phyloP scores from a whole-genome alignment of 2,113 vertebrate genomes.

The Thryonomys swinderianus region DNA sequence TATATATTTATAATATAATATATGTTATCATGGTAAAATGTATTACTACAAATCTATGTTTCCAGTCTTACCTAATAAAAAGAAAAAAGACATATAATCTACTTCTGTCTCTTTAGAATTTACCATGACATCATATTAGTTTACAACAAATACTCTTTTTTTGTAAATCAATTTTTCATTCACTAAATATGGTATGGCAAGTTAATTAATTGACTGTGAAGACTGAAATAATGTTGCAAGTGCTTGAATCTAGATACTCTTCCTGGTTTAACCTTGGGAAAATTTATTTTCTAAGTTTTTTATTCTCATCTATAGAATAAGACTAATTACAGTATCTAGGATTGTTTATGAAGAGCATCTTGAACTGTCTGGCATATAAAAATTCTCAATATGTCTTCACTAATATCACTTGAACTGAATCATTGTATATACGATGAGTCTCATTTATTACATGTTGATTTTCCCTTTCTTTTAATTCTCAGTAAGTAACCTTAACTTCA shows the following conservation, averaged over 20 bases:
- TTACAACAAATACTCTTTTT: neutral
- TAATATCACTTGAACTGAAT: constrained; percentile 5
- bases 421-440: neutral
- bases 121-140: neutral
- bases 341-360: neutral
- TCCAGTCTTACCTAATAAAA: neutral
- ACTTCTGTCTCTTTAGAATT: neutral
- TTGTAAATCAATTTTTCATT: neutral
- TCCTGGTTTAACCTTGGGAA: neutral
- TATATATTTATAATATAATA: too few relatives aligned
- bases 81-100: neutral
- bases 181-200: neutral
- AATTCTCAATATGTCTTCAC: neutral
- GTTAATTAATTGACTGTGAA: neutral
- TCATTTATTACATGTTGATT: constrained; percentile 2
- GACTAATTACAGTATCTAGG: neutral
- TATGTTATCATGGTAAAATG: neutral
- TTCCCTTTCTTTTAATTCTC: neutral
- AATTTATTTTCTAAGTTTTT: neutral
- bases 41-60: neutral
- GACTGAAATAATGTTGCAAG: neutral
- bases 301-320: neutral
- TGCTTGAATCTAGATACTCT: neutral
- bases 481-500: neutral
- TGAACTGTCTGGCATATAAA: neutral